Conservation (phyloP, 2,113 vertebrate genomes). For the Phainopepla nitens region DNA sequence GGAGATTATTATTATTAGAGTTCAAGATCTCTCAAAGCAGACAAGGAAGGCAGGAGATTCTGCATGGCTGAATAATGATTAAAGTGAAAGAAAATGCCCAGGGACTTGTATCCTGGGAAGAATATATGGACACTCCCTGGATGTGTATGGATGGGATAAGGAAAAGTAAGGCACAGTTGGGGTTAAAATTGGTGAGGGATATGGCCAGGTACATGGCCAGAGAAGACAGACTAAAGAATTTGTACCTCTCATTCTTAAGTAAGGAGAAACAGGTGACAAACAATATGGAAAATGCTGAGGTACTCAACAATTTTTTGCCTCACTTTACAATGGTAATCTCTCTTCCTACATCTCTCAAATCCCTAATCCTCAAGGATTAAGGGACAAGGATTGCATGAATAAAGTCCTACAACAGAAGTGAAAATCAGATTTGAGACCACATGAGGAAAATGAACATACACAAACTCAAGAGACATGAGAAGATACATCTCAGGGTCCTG, state of each 20-base stretch:
- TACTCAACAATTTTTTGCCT: background rate
- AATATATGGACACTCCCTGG: background rate
- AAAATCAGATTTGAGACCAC: background rate
- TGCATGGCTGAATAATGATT: background rate
- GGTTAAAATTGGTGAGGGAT: background rate
- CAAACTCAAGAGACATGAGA: background rate
- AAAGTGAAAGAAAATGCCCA: background rate
- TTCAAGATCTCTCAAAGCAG: background rate
- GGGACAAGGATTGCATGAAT: background rate
- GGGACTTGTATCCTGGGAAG: background rate
- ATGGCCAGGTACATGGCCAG: background rate
- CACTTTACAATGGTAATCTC: background rate
- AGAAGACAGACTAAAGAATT: background rate
- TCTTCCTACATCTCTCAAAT: background rate
- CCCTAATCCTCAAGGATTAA: background rate
- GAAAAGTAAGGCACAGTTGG: background rate
- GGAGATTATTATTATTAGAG: background rate
- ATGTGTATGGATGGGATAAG: background rate
- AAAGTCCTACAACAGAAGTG: background rate
- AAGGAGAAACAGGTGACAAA: background rate
- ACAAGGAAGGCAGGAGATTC: background rate
- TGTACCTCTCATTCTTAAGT: background rate
- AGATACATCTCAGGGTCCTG: background rate
- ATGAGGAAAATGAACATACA: background rate
- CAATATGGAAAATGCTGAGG: background rate